Percentiles rank a stretch among this genome's conserved stretches.
Conservation (phyloP, 2,113 vertebrate species). For the Andinoacara biseriatus region DNA sequence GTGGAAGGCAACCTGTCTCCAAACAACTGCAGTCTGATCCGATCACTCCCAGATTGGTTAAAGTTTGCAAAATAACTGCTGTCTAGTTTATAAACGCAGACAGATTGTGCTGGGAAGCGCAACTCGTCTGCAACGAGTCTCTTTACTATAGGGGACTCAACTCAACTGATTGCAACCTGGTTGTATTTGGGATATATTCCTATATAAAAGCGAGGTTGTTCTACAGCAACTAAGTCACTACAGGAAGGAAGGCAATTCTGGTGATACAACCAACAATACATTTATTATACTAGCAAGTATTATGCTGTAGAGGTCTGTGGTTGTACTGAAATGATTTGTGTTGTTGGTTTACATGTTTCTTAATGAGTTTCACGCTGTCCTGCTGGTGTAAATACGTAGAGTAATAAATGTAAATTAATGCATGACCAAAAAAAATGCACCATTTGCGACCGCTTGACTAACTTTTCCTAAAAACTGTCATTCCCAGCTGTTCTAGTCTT, state of each 20-base stretch:
- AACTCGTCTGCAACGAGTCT: not conserved
- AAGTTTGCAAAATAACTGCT: not conserved
- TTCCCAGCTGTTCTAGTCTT: not conserved
- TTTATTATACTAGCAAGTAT: not conserved
- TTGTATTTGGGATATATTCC: rapidly evolving
- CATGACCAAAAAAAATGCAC: not conserved
- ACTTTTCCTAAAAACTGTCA: not conserved
- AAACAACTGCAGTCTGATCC: not conserved
- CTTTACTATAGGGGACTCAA: not conserved
- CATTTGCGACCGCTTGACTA: too few relatives aligned
- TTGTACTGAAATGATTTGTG: not conserved
- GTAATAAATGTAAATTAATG: not conserved
- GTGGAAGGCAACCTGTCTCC: not conserved
- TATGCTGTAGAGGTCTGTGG: not conserved
- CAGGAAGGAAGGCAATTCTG: not conserved
- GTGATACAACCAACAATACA: not conserved
- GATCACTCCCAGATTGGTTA: not conserved
- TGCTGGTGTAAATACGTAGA: not conserved
- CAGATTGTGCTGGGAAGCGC: not conserved
- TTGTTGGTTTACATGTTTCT: not conserved
- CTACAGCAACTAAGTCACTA: not conserved
- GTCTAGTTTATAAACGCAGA: not conserved
- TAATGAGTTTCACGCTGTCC: not conserved
- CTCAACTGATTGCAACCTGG: not conserved
- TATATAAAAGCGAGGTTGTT: not conserved